Evolutionary conservation across 1,140 invertebrate species (phyloP).

Genomic region (Phymastichus coffea): DNA sequence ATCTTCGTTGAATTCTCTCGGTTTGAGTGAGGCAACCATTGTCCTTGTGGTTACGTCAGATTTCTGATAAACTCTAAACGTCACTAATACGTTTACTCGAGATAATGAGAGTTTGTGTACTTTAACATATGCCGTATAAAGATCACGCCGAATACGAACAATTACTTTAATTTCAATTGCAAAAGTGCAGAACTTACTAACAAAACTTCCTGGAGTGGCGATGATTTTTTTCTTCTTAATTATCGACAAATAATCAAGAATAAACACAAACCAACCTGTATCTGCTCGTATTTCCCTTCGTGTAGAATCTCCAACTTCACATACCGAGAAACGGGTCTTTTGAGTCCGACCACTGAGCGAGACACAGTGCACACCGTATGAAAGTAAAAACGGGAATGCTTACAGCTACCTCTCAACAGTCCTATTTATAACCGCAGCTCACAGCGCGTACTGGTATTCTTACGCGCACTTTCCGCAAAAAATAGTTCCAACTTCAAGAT

Average conservation of each 20-base stretch:
- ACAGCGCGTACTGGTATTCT: slow-evolving; percentile 14
- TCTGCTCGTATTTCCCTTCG: slow-evolving; percentile 39
- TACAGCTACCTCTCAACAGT: background rate
- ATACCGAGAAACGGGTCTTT: slow-evolving; percentile 19
- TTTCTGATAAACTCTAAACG: too few relatives aligned
- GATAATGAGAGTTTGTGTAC: too few relatives aligned
- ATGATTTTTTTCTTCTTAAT: slow-evolving; percentile 6
- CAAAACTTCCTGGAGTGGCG: too few relatives aligned
- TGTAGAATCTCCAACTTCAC: slow-evolving; percentile 25
- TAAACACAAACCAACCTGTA: slow-evolving; percentile 46
- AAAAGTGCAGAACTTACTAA: too few relatives aligned
- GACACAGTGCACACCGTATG: slow-evolving; percentile 29
- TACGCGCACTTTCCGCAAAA: slow-evolving; percentile 35
- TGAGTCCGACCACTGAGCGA: slow-evolving; percentile 20
- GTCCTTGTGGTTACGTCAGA: slow-evolving; percentile 8
- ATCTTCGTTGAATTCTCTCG: slow-evolving; percentile 30
- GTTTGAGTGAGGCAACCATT: slow-evolving; percentile 27
- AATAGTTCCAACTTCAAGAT: too few relatives aligned
- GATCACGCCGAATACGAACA: too few relatives aligned
- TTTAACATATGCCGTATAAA: too few relatives aligned
- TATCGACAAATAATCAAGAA: slow-evolving; percentile 33
- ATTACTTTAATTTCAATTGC: background rate
- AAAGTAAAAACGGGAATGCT: slow-evolving; percentile 28
- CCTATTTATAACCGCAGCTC: slow-evolving; percentile 33
- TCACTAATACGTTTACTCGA: too few relatives aligned